Evolutionary conservation across 1,140 invertebrate species (phyloP).

Genomic region (Plectus sambesii): DNA sequence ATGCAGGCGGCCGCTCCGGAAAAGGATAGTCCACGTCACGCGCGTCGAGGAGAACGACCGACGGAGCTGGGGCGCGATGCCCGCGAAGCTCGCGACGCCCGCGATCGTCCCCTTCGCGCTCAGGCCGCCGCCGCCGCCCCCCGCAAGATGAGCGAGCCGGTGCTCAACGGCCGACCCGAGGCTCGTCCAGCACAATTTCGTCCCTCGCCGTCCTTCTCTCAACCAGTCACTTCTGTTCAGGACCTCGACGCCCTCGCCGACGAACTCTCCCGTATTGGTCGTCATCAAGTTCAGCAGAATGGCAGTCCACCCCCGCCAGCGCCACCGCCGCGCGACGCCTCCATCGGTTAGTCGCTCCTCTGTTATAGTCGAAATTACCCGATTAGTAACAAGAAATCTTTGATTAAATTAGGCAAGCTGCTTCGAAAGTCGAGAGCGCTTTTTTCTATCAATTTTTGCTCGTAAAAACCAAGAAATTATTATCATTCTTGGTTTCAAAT

Average conservation of each 20-base stretch:
- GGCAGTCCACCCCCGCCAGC: constrained; percentile 69
- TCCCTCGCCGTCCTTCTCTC: constrained; percentile 1
- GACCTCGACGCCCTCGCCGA: constrained; percentile 39
- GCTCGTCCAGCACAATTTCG: constrained; percentile 16
- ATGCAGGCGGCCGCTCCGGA: constrained; percentile 20
- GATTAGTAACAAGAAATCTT: too few relatives aligned
- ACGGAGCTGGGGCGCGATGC: constrained; percentile 14
- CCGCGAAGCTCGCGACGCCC: constrained; percentile 58
- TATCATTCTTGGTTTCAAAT: too few relatives aligned
- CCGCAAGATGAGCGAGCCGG: constrained; percentile 38
- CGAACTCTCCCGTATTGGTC: constrained; percentile 38
- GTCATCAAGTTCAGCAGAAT: constrained; percentile 52
- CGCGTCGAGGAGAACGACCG: constrained; percentile 14
- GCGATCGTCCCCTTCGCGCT: constrained; percentile 60
- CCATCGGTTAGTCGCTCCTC: constrained; percentile 26
- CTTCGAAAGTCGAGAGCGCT: too few relatives aligned
- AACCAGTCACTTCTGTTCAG: constrained; percentile 11
- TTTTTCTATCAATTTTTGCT: too few relatives aligned
- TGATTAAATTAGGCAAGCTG: too few relatives aligned
- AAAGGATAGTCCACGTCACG: constrained; percentile 11
- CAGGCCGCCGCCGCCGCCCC: constrained; percentile 24
- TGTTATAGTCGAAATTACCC: too few relatives aligned
- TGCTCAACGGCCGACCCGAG: constrained; percentile 34
- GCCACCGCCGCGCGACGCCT: constrained; percentile 54
- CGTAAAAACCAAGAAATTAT: too few relatives aligned